Percentiles rank a stretch among this genome's conserved stretches.
phyloP scores from a whole-genome alignment of 2,888 invertebrate species.

The Congeria kusceri region DNA sequence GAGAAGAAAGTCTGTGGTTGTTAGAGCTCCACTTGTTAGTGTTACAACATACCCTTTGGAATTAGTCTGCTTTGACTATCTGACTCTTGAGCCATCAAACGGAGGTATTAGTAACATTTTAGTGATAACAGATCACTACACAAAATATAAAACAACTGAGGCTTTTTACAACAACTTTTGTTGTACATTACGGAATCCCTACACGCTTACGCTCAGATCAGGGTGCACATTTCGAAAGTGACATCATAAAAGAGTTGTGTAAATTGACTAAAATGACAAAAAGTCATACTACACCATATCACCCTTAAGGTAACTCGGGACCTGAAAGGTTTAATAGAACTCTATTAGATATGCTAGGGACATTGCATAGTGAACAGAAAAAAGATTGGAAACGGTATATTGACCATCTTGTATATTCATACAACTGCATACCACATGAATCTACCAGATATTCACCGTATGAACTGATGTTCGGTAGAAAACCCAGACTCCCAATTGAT shows the following conservation, averaged over 20 bases:
- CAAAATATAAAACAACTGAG: constrained; percentile 5
- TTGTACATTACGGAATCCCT: not conserved
- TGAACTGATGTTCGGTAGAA: constrained; percentile 2
- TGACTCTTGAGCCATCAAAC: not conserved
- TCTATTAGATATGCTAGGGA: not conserved
- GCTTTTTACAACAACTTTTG: not conserved
- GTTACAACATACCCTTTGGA: constrained; percentile 2
- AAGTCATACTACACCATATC: not conserved
- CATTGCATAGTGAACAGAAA: constrained; percentile 27
- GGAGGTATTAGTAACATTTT: not conserved
- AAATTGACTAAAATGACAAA: not conserved
- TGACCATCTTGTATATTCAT: not conserved
- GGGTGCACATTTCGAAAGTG: constrained; percentile 6
- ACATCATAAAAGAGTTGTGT: not conserved
- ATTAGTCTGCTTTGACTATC: constrained; percentile 1
- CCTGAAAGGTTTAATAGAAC: not conserved
- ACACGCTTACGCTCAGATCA: not conserved
- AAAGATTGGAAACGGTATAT: constrained; percentile 40
- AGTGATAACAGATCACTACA: constrained; percentile 4
- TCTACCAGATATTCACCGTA: not conserved
- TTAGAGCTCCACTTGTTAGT: constrained; percentile 1
- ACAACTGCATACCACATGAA: not conserved
- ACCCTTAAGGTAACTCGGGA: not conserved
- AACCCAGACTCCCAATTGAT: not conserved
- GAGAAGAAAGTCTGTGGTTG: not conserved